A percentile compares a stretch with the other conserved stretches of the same genome.
Conservation (phyloP, 2,888 invertebrate species). For the Perizoma affinitatum region DNA sequence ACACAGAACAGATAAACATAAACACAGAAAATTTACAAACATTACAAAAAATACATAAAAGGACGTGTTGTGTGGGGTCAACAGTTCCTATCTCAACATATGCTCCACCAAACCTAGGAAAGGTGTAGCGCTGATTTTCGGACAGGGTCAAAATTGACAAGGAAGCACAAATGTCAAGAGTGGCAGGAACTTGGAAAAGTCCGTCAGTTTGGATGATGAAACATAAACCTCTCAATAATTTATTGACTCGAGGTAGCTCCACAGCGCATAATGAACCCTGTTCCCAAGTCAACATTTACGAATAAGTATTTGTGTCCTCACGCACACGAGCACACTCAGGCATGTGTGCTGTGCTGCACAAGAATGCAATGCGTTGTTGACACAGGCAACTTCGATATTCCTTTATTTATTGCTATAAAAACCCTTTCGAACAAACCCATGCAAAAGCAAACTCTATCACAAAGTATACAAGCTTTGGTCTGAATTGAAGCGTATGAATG, state of each 20-base stretch:
- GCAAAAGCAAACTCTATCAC: slow-evolving; percentile 40
- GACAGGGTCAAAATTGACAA: too few relatives aligned
- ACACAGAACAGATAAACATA: too few relatives aligned
- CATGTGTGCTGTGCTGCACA: slow-evolving; percentile 67
- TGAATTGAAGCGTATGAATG: slow-evolving; percentile 26
- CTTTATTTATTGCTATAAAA: slow-evolving; percentile 84
- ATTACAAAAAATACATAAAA: too few relatives aligned
- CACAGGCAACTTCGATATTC: slow-evolving; percentile 83
- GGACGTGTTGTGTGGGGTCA: too few relatives aligned
- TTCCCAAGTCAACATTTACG: slow-evolving; percentile 79
- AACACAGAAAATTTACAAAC: too few relatives aligned
- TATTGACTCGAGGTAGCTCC: slow-evolving; percentile 34
- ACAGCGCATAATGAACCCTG: slow-evolving; percentile 48
- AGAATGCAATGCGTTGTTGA: slow-evolving; percentile 84
- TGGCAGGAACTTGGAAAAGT: slow-evolving; percentile 2
- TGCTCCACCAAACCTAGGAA: too few relatives aligned
- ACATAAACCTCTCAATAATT: slow-evolving; percentile 16
- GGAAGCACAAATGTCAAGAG: too few relatives aligned
- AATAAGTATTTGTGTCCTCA: slow-evolving; percentile 79
- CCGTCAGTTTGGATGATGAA: neutral
- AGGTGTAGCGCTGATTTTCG: too few relatives aligned
- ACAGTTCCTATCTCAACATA: too few relatives aligned
- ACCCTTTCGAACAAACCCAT: slow-evolving; percentile 53
- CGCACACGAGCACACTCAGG: slow-evolving; percentile 51
- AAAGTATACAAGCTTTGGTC: slow-evolving; percentile 11